Base-by-base conservation (phyloP, 2,888 invertebrate genomes). In the Malacosoma neustria region DNA sequence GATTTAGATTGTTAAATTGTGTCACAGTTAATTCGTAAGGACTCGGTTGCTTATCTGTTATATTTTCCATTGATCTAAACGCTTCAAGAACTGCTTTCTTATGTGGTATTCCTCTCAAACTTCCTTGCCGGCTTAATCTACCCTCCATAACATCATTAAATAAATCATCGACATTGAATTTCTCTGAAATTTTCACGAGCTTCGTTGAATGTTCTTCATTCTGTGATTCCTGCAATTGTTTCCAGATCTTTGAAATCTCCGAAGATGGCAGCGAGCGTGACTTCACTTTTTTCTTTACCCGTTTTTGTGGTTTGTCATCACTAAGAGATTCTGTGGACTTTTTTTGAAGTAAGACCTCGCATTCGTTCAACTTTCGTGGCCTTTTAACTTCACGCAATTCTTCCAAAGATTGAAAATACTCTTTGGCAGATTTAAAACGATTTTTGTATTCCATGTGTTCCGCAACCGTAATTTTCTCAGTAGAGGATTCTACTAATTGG, bases 71-170 rank as follows among this genome's bases (percentile, higher is more conserved):
- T 1, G 87, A 87, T 46, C 72, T 72, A 43, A 87, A 86, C 0
- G 87, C 67, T 55, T 85, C 86, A 13, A 87, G 61, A 30, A 87
- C 87, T 1, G 87, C 87, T 57, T 82, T 86, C 48, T 86, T 87
- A 53, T 87, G 76, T 14, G 87, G 87, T 48, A 87, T 87, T 0
- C 87, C 87, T 54, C 84, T 66, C 32, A 87, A 74, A 53, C 81
- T 81, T n/a, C 87, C 87, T 41, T 82, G 79, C 7, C 84, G 65
- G 50, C 82, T 82, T 9, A 80, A 53, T 53, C 68, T 77, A 1
- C 85, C 82, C 50, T 85, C 82, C 55, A 76, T 85, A 0, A 82
- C 81, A 43, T 87, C 87, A 38, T 60, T 70, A 42, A 82, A 87
- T 34, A 87, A 65, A 48, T 87, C 87, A 9, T 87, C 85, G 0